Base-by-base conservation (phyloP, 2,797 vertebrate genomes). In the Erethizon dorsatum region DNA sequence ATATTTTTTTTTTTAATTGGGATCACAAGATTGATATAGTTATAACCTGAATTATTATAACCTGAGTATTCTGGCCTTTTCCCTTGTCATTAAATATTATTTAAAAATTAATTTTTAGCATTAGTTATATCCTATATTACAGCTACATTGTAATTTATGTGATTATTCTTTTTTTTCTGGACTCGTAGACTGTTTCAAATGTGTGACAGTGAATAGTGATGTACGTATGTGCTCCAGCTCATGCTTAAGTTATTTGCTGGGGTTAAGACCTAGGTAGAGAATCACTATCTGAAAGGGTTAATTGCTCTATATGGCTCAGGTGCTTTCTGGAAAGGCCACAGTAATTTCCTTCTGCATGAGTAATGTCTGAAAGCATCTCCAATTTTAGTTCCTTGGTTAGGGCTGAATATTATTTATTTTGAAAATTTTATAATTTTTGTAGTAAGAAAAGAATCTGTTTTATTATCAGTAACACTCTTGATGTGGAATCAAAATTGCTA, bases 341-440 rank as follows among this genome's bases (percentile, higher is more conserved):
- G 65, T 37, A 24, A 10, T 69, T 94, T 88, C 86, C 56, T 61
- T 26, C 88, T 52, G 83, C 65, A 45, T 9, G 13, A 91, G 26
- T 22, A 61, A 47, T 41, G 5, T 73, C 59, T 56, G 41, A 83
- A 78, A 95, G 31, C 50, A 69, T 13, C 37, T 85, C 47, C 17
- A 33, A 77, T 91, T 85, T 86, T 65, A 87, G 9, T 89, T 83
- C 28, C 31, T 84, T 63, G 33, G 9, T 87, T 88, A 77, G 26
- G 37, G 5, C 10, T 65, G 31, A 67, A 75, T 88, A 57, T 75
- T 47, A 83, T 82, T 85, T 84, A 41, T 82, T 86, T 94, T 52
- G 50, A 94, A 67, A 14, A 12, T 79, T 94, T 88, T 73, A 50
- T 85, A 4, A 12, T 78, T 89, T 93, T 95, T 86, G 31, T 47